Evolutionary conservation across 2,888 invertebrate genomes (phyloP), one percentile per base, ranked within the genome.

Genomic region (Notodonta ziczac): DNA sequence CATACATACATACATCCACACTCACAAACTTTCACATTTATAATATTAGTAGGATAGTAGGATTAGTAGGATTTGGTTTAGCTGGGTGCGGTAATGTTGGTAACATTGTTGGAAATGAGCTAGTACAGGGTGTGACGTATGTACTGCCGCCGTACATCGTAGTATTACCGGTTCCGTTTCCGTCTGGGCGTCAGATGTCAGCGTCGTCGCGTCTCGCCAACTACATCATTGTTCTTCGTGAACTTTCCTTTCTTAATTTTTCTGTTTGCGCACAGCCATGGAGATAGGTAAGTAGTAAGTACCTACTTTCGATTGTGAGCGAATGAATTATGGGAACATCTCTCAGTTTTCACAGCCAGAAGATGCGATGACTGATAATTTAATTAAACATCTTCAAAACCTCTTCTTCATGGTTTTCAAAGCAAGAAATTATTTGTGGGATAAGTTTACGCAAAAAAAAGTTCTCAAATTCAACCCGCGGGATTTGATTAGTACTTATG

Each of bases 171-270:
- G 73, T 65, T 62, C 61, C 67, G 66, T 68, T 79, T 76, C 73
- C 65, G 69, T 67, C 72, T 72, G 70, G 77, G 73, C 64, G 65
- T 70, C 58, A 63, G 16, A 13, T 10, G 16, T 14, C 57, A 48
- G 46, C 57, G 53, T 48, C 57, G 53, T 48, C 60, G 54, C 56
- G 55, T 57, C 58, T 69, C 74, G 72, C 74, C 58, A 65, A 62
- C 69, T 63, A 63, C 67, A 65, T 67, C 80, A 85, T 86, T 86
- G 86, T 86, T 84, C 81, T 73, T 72, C 39, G 44, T 64, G 59
- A 70, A 83, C 87, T 88, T 88, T 89, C 87, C 79, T 85, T 88
- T 86, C 81, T 85, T 79, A 80, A 84, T 83, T 83, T n/a, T 80
- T 65, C n/a, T 76, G 76, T 80, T 69, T 72, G 70, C 69, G 65